Evolutionary conservation across 2,797 vertebrate genomes (phyloP).

Genomic region (Clarias laeviceps): DNA sequence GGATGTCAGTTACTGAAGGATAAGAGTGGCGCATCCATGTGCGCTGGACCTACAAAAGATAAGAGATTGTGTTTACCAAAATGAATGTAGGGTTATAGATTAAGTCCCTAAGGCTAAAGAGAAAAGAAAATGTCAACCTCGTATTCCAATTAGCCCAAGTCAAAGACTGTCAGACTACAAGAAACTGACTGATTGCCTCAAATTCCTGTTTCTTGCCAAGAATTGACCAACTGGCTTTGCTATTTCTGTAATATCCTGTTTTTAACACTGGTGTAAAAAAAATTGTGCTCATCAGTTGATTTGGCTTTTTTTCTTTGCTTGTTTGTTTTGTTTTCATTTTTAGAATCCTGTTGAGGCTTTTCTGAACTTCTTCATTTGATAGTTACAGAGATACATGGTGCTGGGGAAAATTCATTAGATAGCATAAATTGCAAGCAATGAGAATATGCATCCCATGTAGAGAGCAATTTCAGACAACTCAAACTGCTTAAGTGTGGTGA

Average conservation of each 20-base stretch:
- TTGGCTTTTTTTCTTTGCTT: background rate
- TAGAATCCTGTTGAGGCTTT: background rate
- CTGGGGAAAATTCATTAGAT: constrained; percentile 43
- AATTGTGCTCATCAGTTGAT: background rate
- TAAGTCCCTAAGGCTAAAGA: constrained; percentile 34
- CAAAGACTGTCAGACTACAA: constrained; percentile 5
- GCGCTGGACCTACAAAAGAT: constrained; percentile 37
- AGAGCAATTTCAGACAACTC: constrained; percentile 34
- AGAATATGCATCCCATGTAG: constrained; percentile 38
- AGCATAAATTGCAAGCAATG: constrained; percentile 41
- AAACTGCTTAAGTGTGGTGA: background rate
- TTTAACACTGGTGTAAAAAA: background rate
- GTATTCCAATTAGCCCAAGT: constrained; percentile 40
- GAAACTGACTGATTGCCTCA: constrained; percentile 16
- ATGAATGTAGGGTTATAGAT: constrained; percentile 35
- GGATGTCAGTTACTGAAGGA: constrained; percentile 44
- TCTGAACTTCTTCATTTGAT: background rate
- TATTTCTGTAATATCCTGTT: background rate
- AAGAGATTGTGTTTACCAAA: constrained; percentile 41
- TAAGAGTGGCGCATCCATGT: constrained; percentile 34
- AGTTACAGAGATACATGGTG: background rate
- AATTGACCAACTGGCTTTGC: background rate
- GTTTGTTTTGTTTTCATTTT: constrained; percentile 3
- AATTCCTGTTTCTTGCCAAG: background rate
- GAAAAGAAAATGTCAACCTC: constrained; percentile 23